Conservation (phyloP, 2,888 invertebrate genomes). For the Falcaria lacertinaria region DNA sequence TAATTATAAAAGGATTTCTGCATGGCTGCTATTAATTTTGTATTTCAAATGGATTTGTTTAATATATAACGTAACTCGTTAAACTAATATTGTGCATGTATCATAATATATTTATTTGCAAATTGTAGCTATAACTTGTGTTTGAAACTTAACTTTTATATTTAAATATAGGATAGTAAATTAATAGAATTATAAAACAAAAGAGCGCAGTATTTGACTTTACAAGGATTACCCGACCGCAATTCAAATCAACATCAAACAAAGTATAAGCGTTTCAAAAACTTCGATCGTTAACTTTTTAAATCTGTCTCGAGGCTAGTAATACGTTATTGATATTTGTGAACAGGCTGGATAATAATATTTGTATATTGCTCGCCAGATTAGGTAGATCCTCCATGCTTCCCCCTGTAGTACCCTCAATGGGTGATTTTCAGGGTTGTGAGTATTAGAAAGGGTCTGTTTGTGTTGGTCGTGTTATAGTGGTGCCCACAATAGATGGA, state of each 20-base stretch:
- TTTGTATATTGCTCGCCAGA: conserved; percentile 62
- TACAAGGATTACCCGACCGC: background rate
- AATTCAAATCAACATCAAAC: conserved; percentile 42
- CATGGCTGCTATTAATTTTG: too few species aligned
- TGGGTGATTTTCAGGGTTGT: conserved; percentile 19
- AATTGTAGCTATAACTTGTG: too few species aligned
- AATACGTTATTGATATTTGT: conserved; percentile 79
- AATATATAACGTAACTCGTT: too few species aligned
- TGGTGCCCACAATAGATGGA: conserved; percentile 71
- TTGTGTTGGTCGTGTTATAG: conserved; percentile 36
- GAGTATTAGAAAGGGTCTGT: conserved; percentile 25
- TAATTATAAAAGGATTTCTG: too few species aligned
- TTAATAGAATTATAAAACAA: too few species aligned
- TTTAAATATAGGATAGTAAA: too few species aligned
- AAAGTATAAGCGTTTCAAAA: conserved; percentile 48
- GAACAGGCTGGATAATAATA: conserved; percentile 77
- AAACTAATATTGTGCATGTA: too few species aligned
- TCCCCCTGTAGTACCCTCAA: conserved; percentile 18
- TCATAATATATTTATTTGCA: too few species aligned
- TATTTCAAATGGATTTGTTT: too few species aligned
- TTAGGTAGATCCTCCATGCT: conserved; percentile 39
- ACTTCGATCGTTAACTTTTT: conserved; percentile 65
- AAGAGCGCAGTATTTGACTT: background rate
- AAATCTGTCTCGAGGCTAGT: conserved; percentile 71
- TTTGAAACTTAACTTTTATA: too few species aligned